phyloP scores from a whole-genome alignment of 1,140 invertebrate species.

The Drosophila orena region DNA sequence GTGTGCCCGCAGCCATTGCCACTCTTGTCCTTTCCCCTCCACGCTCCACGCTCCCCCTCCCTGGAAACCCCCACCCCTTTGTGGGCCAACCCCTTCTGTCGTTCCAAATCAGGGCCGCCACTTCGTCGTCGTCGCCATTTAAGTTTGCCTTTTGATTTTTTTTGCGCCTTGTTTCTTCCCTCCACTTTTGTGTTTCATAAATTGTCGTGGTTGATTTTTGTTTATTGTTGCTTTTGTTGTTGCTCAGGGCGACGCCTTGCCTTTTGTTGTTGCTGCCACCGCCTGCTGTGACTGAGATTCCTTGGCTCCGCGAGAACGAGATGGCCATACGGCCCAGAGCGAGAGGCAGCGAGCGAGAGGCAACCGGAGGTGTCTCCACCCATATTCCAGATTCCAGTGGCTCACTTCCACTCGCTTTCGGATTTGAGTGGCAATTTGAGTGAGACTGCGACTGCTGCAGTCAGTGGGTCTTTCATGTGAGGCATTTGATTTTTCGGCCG shows the following conservation, averaged over 20 bases:
- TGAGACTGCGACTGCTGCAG: constrained; percentile 49
- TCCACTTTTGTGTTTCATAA: constrained; percentile 77
- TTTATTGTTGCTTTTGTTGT: constrained; percentile 39
- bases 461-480: constrained; percentile 4
- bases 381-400: constrained; percentile 79
- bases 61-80: constrained; percentile 3
- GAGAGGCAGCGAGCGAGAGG: constrained; percentile 17
- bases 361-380: constrained; percentile 60
- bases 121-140: constrained; percentile 70
- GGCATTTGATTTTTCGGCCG: constrained; percentile 13
- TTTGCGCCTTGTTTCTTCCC: constrained; percentile 26
- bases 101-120: constrained; percentile 64
- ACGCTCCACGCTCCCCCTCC: constrained; percentile 19
- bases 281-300: constrained; percentile 63
- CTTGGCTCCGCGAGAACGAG: constrained; percentile 24
- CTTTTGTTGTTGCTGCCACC: constrained; percentile 17
- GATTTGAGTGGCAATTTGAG: constrained; percentile 66
- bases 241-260: constrained; percentile 64
- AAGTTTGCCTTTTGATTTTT: constrained; percentile 36
- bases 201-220: constrained; percentile 73
- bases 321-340: constrained; percentile 19
- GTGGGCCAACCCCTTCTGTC: constrained; percentile 9
- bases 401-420: constrained; percentile 46
- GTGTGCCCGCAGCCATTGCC: constrained; percentile 68
- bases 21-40: constrained; percentile 44